Percentiles rank a stretch among this genome's conserved stretches.
Conservation (phyloP, 2,113 vertebrate genomes). For the Alces alces region DNA sequence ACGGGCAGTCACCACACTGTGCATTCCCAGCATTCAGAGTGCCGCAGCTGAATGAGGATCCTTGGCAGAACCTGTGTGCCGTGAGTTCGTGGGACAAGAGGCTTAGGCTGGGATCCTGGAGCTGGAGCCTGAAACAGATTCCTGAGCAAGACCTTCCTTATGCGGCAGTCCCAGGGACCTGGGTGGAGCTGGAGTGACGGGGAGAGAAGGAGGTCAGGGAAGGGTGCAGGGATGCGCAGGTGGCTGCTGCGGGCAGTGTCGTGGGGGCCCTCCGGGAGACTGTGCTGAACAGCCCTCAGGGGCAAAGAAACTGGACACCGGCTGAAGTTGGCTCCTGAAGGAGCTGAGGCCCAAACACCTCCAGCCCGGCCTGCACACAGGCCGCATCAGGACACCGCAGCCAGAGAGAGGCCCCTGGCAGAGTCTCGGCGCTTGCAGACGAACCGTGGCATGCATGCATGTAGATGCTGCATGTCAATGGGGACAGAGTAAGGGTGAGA, state of each 20-base stretch:
- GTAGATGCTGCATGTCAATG: not conserved
- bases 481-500: not conserved
- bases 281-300: not conserved
- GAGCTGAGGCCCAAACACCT: not conserved
- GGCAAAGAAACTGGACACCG: not conserved
- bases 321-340: not conserved
- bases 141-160: not conserved
- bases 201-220: not conserved
- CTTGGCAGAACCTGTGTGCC: not conserved
- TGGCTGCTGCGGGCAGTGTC: not conserved
- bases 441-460: rapidly evolving
- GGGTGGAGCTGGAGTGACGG: not conserved
- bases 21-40: not conserved
- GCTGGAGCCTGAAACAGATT: not conserved
- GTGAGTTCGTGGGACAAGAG: not conserved
- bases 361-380: not conserved
- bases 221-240: rapidly evolving
- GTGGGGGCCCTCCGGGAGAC: not conserved
- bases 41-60: not conserved
- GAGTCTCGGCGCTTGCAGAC: not conserved
- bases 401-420: not conserved
- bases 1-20: rapidly evolving
- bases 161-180: not conserved
- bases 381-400: not conserved
- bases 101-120: not conserved